A percentile compares a stretch with the other conserved stretches of the same genome.
Evolutionary conservation across 2,888 invertebrate species (phyloP).

Genomic region (Yponomeuta evonymella): DNA sequence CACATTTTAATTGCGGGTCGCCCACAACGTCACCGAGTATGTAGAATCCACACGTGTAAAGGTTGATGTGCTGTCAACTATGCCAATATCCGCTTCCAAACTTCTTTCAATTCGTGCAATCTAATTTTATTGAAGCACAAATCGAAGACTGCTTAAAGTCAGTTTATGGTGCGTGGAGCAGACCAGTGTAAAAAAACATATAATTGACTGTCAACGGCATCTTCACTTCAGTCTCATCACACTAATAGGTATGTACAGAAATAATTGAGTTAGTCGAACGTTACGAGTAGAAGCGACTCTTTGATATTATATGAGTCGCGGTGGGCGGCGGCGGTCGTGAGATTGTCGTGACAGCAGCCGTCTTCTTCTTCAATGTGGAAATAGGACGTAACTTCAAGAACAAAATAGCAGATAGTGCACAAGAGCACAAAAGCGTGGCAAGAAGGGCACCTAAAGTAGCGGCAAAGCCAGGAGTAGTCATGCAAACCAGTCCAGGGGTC

Average conservation of each 20-base stretch:
- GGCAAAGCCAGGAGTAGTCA: conserved; percentile 96
- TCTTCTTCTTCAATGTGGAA: conserved; percentile 72
- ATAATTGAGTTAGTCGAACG: conserved; percentile 53
- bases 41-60: background rate
- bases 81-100: background rate
- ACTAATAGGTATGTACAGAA: conserved; percentile 72
- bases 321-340: conserved; percentile 62
- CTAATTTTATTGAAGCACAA: background rate
- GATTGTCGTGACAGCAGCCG: conserved; percentile 66
- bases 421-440: conserved; percentile 88
- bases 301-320: conserved; percentile 67
- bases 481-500: conserved; percentile 89
- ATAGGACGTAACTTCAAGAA: conserved; percentile 88
- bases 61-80: background rate
- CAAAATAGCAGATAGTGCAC: conserved; percentile 89
- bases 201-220: conserved; percentile 54
- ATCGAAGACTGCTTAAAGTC: background rate
- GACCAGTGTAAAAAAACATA: conserved; percentile 53
- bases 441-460: conserved; percentile 89
- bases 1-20: background rate
- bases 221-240: conserved; percentile 73
- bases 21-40: background rate
- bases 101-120: background rate
- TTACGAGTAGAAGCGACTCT: conserved; percentile 83
- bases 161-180: conserved; percentile 40